Base-by-base conservation (phyloP, 2,888 invertebrate species). In the Schizotus pectinicornis region DNA sequence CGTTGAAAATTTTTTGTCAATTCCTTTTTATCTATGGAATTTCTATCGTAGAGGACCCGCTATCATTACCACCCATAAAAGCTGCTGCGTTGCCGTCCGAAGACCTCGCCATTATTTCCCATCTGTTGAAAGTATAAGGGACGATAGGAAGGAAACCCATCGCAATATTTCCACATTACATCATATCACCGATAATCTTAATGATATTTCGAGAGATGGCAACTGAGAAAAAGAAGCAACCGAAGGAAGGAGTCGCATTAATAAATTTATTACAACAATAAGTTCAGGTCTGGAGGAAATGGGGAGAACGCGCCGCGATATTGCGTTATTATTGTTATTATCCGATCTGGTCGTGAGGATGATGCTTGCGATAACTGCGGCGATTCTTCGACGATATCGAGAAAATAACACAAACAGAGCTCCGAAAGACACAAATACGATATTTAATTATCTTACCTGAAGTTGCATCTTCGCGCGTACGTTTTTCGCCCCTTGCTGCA, bases 341-440 rank as follows among this genome's bases (percentile, higher is more conserved):
- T 22, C 22, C 22, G 22, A 22, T 22, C 22, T 22, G 22, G 22
- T 22, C 22, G 22, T 3, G 22, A 22, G 22, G 5, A 31, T 31
- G 22, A n/a, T n/a, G n/a, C n/a, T n/a, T n/a, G 33, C 14, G 12
- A n/a, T 43, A 39, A 39, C n/a, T 32, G 41, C 9, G 22, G 14
- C 41, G 30, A 41, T 7, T 51, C 34, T 51, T 41, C 39, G 33
- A 38, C 46, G 32, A 55, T 48, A 55, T 55, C 32, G 12, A 53
- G 12, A 33, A 33, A 33, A 45, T 45, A 69, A 74, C 74, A 74
- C 74, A 73, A 74, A 77, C 73, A 67, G 65, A 66, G 43, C 58
- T n/a, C n/a, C n/a, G 62, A 69, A 13, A 47, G 38, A 71, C 74
- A 77, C 76, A 77, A 76, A 77, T 75, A 74, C 72, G 72, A 67